Percentiles rank a stretch among this genome's conserved stretches.
phyloP scores from a whole-genome alignment of 2,888 invertebrate species.

The Fragum sueziense region DNA sequence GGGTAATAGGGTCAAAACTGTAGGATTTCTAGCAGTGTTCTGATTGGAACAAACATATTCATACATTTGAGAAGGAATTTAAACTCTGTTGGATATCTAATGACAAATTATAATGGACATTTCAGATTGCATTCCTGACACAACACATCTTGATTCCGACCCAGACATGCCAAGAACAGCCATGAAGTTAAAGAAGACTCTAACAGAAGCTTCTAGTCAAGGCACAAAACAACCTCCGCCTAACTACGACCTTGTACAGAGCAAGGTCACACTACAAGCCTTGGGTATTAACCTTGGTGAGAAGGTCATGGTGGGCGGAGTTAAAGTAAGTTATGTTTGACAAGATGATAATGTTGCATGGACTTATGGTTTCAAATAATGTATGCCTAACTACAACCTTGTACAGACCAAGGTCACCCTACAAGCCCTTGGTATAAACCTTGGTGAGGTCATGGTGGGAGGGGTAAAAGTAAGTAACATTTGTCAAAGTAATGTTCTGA shows the following conservation, averaged over 20 bases:
- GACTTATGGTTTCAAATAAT: slow-evolving; percentile 67
- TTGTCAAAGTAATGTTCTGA: too few relatives aligned
- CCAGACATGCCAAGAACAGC: slow-evolving; percentile 81
- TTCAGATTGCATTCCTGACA: slow-evolving; percentile 83
- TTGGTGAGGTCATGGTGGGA: slow-evolving; percentile 83
- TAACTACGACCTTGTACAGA: slow-evolving; percentile 77
- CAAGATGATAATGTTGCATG: too few relatives aligned
- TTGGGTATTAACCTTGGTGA: slow-evolving; percentile 83
- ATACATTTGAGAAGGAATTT: too few relatives aligned
- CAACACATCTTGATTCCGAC: slow-evolving; percentile 78
- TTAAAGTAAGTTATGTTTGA: slow-evolving; percentile 71
- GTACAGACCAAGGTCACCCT: slow-evolving; percentile 79
- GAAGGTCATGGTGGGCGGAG: slow-evolving; percentile 81
- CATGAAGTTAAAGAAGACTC: slow-evolving; percentile 78
- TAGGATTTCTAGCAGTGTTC: too few relatives aligned
- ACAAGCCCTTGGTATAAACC: slow-evolving; percentile 82
- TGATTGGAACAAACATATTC: too few relatives aligned
- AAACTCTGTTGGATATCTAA: too few relatives aligned
- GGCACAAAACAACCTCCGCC: slow-evolving; percentile 71
- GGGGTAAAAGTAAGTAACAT: slow-evolving; percentile 80
- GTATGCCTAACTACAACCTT: slow-evolving; percentile 77
- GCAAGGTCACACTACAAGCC: slow-evolving; percentile 81
- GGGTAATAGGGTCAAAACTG: too few relatives aligned
- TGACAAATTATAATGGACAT: too few relatives aligned
- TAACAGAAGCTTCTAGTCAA: slow-evolving; percentile 77